These are phyloP conservation scores for Sitta europaea DNA, from an alignment of 2,113 vertebrate genomes.

Conservation along the genomic window DNA sequence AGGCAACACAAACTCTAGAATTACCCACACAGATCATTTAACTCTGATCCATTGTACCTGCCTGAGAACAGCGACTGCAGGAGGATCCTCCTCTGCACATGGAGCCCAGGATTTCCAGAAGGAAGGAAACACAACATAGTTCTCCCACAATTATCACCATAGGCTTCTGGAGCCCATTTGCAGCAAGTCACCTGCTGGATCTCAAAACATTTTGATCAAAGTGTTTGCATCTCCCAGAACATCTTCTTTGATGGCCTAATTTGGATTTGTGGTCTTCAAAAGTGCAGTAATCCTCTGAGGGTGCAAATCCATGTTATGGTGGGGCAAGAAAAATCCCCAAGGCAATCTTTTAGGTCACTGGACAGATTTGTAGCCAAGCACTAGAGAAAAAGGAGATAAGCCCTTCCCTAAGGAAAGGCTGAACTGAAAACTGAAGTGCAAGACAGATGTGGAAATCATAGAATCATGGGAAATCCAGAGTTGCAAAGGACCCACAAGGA, in stretches of 20 bases:
- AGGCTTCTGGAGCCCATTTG: neutral
- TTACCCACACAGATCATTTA: neutral
- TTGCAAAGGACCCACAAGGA: neutral
- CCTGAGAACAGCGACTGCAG: neutral
- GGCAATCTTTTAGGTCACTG: neutral
- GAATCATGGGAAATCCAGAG: neutral
- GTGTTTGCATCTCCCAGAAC: neutral
- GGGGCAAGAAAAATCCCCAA: neutral
- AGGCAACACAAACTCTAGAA: neutral
- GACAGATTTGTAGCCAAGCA: neutral
- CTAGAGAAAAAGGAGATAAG: neutral
- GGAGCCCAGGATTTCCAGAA: neutral
- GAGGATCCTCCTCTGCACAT: neutral
- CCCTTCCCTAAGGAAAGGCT: no score
- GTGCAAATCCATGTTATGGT: accelerated
- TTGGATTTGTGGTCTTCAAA: neutral
- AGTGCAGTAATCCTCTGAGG: neutral
- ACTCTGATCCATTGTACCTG: neutral
- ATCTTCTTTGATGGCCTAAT: neutral
- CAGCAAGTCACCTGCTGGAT: neutral
- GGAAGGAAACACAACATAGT: neutral
- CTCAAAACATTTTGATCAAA: neutral
- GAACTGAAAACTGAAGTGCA: neutral
- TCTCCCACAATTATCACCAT: neutral
- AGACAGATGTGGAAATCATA: neutral